phyloP scores from a whole-genome alignment of 2,888 invertebrate genomes.

The Tiliacea citrago region DNA sequence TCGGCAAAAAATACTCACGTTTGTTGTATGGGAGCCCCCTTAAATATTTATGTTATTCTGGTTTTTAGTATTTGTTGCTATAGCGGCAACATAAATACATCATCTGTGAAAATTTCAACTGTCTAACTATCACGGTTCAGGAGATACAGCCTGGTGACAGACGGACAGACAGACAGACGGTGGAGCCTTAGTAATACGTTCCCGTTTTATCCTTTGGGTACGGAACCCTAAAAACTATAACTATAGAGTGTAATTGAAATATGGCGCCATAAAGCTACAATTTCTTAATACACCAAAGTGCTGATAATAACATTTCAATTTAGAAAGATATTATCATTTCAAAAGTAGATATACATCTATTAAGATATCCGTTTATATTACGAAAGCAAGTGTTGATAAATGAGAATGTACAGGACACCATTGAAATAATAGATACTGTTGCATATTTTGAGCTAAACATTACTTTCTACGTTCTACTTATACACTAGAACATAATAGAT shows the following conservation, averaged over 20 bases:
- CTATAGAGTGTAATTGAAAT: background rate
- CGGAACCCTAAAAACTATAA: too few species aligned
- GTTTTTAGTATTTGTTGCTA: too few species aligned
- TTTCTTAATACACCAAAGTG: conserved; percentile 30
- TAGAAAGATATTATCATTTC: conserved; percentile 27
- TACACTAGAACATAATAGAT: background rate
- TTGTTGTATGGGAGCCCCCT: too few species aligned
- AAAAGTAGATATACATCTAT: conserved; percentile 19
- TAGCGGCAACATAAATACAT: too few species aligned
- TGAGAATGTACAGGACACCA: background rate
- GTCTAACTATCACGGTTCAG: too few species aligned
- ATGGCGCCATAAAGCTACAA: conserved; percentile 34
- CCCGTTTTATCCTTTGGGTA: too few species aligned
- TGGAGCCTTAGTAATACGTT: too few species aligned
- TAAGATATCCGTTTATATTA: conserved; percentile 32
- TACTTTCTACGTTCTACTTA: background rate
- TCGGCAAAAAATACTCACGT: too few species aligned
- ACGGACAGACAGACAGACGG: too few species aligned
- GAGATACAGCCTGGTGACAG: too few species aligned
- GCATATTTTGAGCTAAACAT: background rate
- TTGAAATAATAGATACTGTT: background rate
- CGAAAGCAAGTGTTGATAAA: conserved; percentile 10
- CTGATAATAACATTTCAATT: conserved; percentile 38
- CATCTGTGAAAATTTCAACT: too few species aligned
- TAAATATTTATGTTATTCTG: too few species aligned